A percentile compares a stretch with the other conserved stretches of the same genome.
phyloP scores from a whole-genome alignment of 2,797 vertebrate species.

The Otolemur crassicaudatus region DNA sequence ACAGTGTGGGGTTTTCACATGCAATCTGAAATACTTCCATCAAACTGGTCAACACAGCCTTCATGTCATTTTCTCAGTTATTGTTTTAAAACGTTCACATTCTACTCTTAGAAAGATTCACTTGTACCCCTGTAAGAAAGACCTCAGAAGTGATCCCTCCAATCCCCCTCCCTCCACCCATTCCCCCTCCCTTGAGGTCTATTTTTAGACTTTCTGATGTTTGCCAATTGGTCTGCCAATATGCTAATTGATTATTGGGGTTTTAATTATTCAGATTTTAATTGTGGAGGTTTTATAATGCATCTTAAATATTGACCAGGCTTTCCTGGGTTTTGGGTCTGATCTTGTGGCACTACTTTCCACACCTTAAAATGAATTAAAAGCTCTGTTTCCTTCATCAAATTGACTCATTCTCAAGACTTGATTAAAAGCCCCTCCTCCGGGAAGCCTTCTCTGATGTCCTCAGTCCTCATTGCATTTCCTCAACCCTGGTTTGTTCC shows the following conservation, averaged over 20 bases:
- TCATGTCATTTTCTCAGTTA: too few species aligned
- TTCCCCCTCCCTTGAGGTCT: not conserved
- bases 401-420: not conserved
- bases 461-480: not conserved
- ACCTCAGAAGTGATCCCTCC: too few species aligned
- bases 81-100: too few species aligned
- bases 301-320: not conserved
- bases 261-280: slow-evolving; percentile 1
- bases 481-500: not conserved
- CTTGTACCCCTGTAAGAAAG: too few species aligned
- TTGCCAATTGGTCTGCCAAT: not conserved
- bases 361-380: not conserved
- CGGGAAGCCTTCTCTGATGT: not conserved
- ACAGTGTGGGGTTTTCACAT: too few species aligned
- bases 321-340: not conserved
- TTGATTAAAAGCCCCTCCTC: not conserved
- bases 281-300: not conserved
- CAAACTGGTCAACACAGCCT: too few species aligned
- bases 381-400: not conserved
- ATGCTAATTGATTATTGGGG: not conserved
- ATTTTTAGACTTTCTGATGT: not conserved
- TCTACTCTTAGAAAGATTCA: too few species aligned
- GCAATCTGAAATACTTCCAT: too few species aligned
- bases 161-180: too few species aligned
- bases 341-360: not conserved